A percentile compares a stretch with the other conserved stretches of the same genome.
Conservation (phyloP, 2,113 vertebrate genomes). For the Eretmochelys imbricata region DNA sequence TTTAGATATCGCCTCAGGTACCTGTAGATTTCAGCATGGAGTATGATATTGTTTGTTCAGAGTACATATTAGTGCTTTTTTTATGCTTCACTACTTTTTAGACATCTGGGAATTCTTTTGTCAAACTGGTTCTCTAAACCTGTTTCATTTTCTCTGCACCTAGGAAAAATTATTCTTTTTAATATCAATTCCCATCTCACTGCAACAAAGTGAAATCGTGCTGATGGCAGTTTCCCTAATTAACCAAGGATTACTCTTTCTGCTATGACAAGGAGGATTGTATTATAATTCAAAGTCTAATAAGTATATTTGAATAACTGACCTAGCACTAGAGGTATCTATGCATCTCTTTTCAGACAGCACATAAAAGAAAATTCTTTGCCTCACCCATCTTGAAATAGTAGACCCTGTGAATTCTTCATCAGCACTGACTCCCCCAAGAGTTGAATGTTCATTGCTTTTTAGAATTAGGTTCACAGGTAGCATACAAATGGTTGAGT, state of each 20-base stretch:
- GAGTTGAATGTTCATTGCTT: not conserved
- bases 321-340: not conserved
- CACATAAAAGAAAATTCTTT: not conserved
- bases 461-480: not conserved
- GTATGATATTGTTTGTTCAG: slow-evolving; percentile 31
- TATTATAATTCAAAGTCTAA: not conserved
- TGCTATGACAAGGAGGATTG: not conserved
- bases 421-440: not conserved
- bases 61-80: slow-evolving; percentile 33
- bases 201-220: not conserved
- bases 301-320: not conserved
- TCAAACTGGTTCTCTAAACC: slow-evolving; percentile 17
- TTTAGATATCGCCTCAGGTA: slow-evolving; percentile 15
- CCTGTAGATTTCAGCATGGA: not conserved
- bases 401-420: not conserved
- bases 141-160: not conserved
- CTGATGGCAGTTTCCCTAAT: not conserved
- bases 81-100: slow-evolving; percentile 6
- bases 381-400: not conserved
- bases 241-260: not conserved
- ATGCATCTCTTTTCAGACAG: not conserved
- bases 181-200: not conserved
- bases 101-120: not conserved
- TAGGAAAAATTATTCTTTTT: not conserved
- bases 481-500: not conserved